A percentile compares a stretch with the other conserved stretches of the same genome.
Conservation (phyloP, 2,797 vertebrate genomes). For the Oreochromis grahami region DNA sequence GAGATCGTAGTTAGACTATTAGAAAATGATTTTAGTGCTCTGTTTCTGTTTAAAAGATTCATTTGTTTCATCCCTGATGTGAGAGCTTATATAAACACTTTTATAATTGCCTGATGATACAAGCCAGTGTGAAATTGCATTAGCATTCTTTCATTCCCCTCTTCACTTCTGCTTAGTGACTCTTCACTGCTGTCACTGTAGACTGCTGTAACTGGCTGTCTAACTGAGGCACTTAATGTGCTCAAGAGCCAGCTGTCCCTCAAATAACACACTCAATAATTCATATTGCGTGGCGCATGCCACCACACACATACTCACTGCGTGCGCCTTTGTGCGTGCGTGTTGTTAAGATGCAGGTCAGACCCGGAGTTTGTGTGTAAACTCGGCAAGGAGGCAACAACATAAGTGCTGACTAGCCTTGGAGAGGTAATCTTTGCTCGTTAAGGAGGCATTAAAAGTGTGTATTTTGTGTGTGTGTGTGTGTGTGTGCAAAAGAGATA, state of each 20-base stretch:
- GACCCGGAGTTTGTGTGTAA: constrained; percentile 15
- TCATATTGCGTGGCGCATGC: constrained; percentile 44
- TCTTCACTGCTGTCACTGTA: constrained; percentile 20
- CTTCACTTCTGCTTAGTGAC: neutral
- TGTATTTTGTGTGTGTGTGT: neutral
- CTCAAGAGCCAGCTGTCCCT: constrained; percentile 67
- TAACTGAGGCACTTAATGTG: constrained; percentile 60
- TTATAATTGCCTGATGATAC: neutral
- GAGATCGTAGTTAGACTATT: neutral
- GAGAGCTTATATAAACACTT: constrained; percentile 27
- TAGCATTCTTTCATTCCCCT: constrained; percentile 10
- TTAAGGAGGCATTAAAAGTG: constrained; percentile 20
- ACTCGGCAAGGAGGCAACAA: constrained; percentile 11
- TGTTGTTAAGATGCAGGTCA: constrained; percentile 6
- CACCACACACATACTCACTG: neutral
- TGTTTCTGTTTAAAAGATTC: neutral
- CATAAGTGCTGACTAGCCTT: constrained; percentile 30
- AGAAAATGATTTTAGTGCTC: constrained; percentile 7
- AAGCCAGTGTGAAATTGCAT: constrained; percentile 47
- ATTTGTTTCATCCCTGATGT: neutral
- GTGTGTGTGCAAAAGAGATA: neutral
- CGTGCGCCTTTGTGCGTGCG: neutral
- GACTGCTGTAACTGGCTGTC: constrained; percentile 13
- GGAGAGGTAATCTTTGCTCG: neutral
- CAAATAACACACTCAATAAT: constrained; percentile 78